phyloP scores from a whole-genome alignment of 2,888 invertebrate genomes.

The Poecilobothrus nobilitatus region DNA sequence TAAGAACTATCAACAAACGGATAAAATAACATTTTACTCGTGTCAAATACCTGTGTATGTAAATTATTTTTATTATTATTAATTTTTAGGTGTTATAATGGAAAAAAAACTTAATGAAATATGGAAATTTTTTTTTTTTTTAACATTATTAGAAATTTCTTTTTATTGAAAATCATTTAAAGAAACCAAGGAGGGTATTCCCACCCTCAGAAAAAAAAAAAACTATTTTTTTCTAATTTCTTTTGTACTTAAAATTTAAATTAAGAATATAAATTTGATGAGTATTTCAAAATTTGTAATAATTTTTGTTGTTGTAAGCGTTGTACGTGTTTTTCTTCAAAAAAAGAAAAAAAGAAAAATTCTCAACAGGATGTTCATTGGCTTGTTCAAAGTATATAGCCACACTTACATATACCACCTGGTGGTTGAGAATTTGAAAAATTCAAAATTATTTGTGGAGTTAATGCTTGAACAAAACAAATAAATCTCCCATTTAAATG shows the following conservation, averaged over 20 bases:
- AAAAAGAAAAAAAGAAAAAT: neutral
- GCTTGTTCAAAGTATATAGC: neutral
- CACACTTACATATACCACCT: neutral
- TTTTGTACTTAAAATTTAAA: too few species aligned
- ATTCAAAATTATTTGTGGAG: too few species aligned
- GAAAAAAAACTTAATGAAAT: too few species aligned
- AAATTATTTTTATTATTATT: too few species aligned
- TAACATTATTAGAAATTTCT: too few species aligned
- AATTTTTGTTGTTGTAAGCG: too few species aligned
- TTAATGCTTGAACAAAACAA: too few species aligned
- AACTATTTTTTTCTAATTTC: neutral
- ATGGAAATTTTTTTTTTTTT: too few species aligned
- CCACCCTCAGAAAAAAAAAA: neutral
- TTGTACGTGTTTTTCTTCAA: neutral
- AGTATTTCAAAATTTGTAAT: too few species aligned
- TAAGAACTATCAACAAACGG: constrained; percentile 1
- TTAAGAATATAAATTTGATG: too few species aligned
- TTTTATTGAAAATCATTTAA: neutral
- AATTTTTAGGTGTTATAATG: neutral
- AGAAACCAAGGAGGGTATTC: neutral
- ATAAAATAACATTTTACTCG: neutral
- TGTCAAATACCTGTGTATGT: neutral
- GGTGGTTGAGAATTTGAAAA: neutral
- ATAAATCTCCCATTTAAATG: too few species aligned
- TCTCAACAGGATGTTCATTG: neutral